Evolutionary conservation across 2,113 vertebrate genomes (phyloP).

Genomic region (Megaceryle maxima): DNA sequence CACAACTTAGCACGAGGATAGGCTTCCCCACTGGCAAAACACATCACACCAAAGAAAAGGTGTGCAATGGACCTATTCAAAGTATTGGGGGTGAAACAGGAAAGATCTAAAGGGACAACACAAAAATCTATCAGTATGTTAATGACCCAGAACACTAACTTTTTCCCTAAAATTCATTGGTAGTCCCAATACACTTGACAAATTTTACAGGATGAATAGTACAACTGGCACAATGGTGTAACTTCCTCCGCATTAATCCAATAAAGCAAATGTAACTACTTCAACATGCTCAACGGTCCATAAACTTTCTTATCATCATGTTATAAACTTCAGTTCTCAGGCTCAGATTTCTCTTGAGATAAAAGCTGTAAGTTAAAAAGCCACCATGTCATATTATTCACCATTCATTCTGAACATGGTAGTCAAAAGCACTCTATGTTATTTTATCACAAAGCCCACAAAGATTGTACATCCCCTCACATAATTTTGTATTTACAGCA

Average conservation of each 20-base stretch:
- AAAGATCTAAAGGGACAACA: not conserved
- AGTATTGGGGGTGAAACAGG: not conserved
- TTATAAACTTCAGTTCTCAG: not conserved
- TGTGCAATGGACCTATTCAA: not conserved
- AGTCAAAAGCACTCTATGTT: not conserved
- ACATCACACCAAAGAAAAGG: not conserved
- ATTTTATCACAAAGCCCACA: not conserved
- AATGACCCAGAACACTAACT: not conserved
- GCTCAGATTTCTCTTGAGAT: not conserved
- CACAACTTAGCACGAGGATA: not conserved
- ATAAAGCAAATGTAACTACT: not conserved
- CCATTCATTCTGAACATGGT: not conserved
- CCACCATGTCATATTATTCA: not conserved
- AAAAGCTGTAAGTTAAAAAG: not conserved
- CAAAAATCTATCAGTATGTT: not conserved
- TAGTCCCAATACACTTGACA: not conserved
- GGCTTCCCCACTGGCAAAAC: not conserved
- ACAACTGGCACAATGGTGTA: not conserved
- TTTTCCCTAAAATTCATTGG: not conserved
- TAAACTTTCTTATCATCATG: not conserved
- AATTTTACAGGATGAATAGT: not conserved
- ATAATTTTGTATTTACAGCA: not conserved
- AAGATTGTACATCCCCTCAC: not conserved
- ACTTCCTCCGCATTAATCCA: not conserved
- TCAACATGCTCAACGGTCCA: not conserved